Evolutionary conservation across 2,113 vertebrate species (phyloP).

Genomic region (Sinosuthora webbiana): DNA sequence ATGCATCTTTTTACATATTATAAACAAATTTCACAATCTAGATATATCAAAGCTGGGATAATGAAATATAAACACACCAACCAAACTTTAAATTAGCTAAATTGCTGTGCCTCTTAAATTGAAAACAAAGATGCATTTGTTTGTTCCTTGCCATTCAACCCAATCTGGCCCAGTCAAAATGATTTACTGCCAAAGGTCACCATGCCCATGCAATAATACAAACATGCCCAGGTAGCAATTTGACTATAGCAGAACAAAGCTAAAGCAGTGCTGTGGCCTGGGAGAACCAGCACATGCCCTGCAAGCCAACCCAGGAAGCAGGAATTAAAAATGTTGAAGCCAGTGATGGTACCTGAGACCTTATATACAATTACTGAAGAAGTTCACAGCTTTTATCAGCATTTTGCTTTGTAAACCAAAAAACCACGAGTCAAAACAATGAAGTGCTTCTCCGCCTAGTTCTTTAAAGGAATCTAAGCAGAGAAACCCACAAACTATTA

Average conservation of each 20-base stretch:
- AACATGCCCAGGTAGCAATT: not conserved
- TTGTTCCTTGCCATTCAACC: not conserved
- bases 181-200: constrained; percentile 1
- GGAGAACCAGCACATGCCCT: not conserved
- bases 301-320: not conserved
- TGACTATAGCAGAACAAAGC: not conserved
- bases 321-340: not conserved
- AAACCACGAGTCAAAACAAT: not conserved
- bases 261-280: not conserved
- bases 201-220: not conserved
- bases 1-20: not conserved
- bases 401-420: not conserved
- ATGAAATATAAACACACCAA: not conserved
- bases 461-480: not conserved
- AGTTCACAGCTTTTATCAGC: not conserved
- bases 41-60: not conserved
- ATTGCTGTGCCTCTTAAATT: not conserved
- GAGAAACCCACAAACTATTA: not conserved
- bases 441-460: not conserved
- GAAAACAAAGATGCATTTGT: not conserved
- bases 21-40: not conserved
- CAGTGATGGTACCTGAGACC: not conserved
- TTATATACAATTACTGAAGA: not conserved
- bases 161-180: not conserved
- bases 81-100: not conserved